A percentile compares a stretch with the other conserved stretches of the same genome.
phyloP scores from a whole-genome alignment of 2,888 invertebrate genomes.

The Sarcophaga variegata region DNA sequence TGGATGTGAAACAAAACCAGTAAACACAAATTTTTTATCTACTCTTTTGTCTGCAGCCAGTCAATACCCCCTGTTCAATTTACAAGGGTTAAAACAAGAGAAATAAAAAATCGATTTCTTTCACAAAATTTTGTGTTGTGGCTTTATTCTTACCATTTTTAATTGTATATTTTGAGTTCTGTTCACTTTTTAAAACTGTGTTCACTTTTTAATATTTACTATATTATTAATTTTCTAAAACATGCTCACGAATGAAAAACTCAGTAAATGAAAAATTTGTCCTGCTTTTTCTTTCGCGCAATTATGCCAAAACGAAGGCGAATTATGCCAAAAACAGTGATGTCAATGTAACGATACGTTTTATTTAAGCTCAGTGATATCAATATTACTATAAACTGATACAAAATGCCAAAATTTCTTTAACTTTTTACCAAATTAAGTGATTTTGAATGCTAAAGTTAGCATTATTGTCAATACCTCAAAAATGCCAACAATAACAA shows the following conservation, averaged over 20 bases:
- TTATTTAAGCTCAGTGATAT: background rate
- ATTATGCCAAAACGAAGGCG: constrained; percentile 55
- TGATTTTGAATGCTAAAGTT: no score
- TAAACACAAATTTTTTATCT: constrained; percentile 65
- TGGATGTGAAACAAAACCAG: constrained; percentile 46
- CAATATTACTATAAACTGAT: background rate
- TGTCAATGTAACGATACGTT: background rate
- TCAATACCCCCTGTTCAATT: constrained; percentile 53
- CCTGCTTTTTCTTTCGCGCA: constrained; percentile 65
- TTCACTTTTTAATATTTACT: constrained; percentile 37
- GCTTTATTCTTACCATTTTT: constrained; percentile 59
- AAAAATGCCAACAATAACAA: no score
- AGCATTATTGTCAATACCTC: no score
- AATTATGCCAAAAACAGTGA: constrained; percentile 52
- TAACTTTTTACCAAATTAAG: no score
- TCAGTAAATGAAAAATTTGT: constrained; percentile 58
- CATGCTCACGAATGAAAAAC: constrained; percentile 64
- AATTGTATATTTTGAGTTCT: constrained; percentile 14
- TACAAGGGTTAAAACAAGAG: constrained; percentile 61
- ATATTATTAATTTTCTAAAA: constrained; percentile 54
- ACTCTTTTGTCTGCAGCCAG: constrained; percentile 66
- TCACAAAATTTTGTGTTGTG: constrained; percentile 6
- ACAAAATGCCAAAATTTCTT: no score
- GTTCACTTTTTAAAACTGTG: constrained; percentile 27
- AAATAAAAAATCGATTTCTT: constrained; percentile 65